These are phyloP conservation scores for Apoda limacodes DNA, from an alignment of 2,888 invertebrate species.

Conservation along the genomic window DNA sequence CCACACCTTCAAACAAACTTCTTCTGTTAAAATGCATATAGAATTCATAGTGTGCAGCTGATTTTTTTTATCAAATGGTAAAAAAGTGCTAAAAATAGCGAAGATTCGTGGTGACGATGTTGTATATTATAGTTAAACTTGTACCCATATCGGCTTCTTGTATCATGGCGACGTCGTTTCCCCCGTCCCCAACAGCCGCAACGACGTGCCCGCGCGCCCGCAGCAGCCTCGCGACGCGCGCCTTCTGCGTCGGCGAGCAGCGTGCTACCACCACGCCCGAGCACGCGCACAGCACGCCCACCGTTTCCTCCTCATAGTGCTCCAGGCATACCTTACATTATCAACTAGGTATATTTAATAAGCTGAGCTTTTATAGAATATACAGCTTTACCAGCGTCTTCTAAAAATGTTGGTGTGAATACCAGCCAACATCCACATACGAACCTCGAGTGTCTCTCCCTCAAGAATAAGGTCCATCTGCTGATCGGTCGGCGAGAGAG, in stretches of 20 bases:
- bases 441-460: slow-evolving; percentile 57
- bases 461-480: slow-evolving; percentile 49
- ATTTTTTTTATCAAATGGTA: no score
- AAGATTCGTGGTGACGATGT: no score
- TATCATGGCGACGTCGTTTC: slow-evolving; percentile 97
- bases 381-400: no score
- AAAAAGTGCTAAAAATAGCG: no score
- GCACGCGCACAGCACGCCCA: slow-evolving; percentile 76
- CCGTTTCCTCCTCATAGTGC: slow-evolving; percentile 77
- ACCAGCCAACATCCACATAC: not conserved
- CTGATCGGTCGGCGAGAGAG: slow-evolving; percentile 25
- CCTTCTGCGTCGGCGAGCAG: slow-evolving; percentile 93
- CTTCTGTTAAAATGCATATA: no score
- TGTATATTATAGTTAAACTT: no score
- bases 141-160: slow-evolving; percentile 94
- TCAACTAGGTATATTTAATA: no score
- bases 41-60: no score
- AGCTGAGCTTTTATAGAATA: no score
- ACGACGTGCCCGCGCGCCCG: slow-evolving; percentile 72
- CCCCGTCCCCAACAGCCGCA: slow-evolving; percentile 97
- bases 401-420: no score
- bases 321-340: slow-evolving; percentile 78
- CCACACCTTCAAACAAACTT: slow-evolving; percentile 76
- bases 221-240: slow-evolving; percentile 70
- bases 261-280: slow-evolving; percentile 91